A percentile compares a stretch with the other conserved stretches of the same genome.
phyloP scores from a whole-genome alignment of 1,140 invertebrate species.

The Panonychus citri region DNA sequence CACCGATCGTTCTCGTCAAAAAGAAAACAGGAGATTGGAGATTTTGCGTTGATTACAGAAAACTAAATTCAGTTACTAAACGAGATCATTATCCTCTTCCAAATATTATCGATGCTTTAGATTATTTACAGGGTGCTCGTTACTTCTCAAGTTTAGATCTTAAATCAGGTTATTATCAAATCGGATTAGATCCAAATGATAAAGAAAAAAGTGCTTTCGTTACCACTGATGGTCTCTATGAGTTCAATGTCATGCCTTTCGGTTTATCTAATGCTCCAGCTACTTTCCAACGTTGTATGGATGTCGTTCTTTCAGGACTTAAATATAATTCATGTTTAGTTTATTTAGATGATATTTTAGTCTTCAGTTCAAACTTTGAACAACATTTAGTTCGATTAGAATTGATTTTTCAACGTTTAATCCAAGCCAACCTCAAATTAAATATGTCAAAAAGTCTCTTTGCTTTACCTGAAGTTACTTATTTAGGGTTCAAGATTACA shows the following conservation, averaged over 20 bases:
- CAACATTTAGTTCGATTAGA: conserved; percentile 12
- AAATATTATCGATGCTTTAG: background rate
- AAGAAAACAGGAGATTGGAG: conserved; percentile 1
- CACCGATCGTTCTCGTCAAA: conserved; percentile 1
- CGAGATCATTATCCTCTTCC: conserved; percentile 2
- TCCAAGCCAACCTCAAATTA: conserved; percentile 11
- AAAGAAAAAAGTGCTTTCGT: conserved; percentile 8
- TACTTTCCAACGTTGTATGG: conserved; percentile 16
- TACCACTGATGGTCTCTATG: conserved; percentile 5
- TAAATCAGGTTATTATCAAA: conserved; percentile 7
- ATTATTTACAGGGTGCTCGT: background rate
- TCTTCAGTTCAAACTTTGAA: conserved; percentile 13
- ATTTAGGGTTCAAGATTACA: conserved; percentile 13
- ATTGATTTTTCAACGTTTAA: conserved; percentile 14
- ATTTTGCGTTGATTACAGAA: conserved; percentile 6
- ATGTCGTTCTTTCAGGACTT: conserved; percentile 8
- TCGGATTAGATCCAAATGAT: background rate
- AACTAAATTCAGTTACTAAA: conserved; percentile 1
- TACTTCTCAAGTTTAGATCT: conserved; percentile 7
- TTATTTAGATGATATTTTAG: conserved; percentile 17
- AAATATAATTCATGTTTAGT: conserved; percentile 4
- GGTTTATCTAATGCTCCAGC: conserved; percentile 10
- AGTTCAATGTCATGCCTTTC: conserved; percentile 15
- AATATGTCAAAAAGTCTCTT: conserved; percentile 16
- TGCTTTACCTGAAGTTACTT: conserved; percentile 5